phyloP scores from a whole-genome alignment of 2,888 invertebrate species.

The Drosophila atripex region DNA sequence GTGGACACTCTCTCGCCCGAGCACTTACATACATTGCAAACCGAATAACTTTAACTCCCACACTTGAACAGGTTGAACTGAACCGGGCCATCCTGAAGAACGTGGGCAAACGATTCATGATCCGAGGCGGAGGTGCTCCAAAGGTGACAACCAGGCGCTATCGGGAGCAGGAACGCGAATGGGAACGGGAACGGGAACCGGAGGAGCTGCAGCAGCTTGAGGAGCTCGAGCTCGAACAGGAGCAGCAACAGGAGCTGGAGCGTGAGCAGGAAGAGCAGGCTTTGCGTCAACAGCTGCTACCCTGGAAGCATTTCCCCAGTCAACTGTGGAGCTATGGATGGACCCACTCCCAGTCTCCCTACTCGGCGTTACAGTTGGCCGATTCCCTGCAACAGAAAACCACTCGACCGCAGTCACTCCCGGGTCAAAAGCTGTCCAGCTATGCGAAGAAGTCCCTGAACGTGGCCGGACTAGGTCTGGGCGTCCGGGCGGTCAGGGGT shows the following conservation, averaged over 20 bases:
- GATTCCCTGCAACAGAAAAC: conserved; percentile 9
- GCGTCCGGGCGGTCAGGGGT: conserved; percentile 34
- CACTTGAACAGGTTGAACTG: conserved; percentile 85
- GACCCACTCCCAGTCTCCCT: conserved; percentile 21
- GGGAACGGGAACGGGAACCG: conserved; percentile 48
- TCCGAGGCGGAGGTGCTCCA: conserved; percentile 26
- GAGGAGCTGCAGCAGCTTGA: conserved; percentile 31
- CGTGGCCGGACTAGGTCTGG: conserved; percentile 39
- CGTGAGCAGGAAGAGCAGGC: conserved; percentile 9
- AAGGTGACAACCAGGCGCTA: conserved; percentile 46
- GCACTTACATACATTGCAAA: conserved; percentile 59
- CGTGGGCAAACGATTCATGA: conserved; percentile 88
- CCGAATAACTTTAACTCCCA: conserved; percentile 39
- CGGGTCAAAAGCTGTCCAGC: conserved; percentile 45
- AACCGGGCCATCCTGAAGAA: conserved; percentile 90
- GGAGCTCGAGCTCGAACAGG: conserved; percentile 51
- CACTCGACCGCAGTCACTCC: conserved; percentile 10
- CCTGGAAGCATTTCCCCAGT: conserved; percentile 34
- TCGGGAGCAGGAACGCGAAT: conserved; percentile 47
- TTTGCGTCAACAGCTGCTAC: conserved; percentile 24
- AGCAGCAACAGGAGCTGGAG: conserved; percentile 13
- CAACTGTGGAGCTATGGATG: conserved; percentile 32
- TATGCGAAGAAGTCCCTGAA: conserved; percentile 69
- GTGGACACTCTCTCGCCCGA: conserved; percentile 25
- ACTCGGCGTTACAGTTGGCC: conserved; percentile 16